These are phyloP conservation scores for Triops longicaudatus DNA, from an alignment of 1,140 invertebrate species.

Conservation along the genomic window DNA sequence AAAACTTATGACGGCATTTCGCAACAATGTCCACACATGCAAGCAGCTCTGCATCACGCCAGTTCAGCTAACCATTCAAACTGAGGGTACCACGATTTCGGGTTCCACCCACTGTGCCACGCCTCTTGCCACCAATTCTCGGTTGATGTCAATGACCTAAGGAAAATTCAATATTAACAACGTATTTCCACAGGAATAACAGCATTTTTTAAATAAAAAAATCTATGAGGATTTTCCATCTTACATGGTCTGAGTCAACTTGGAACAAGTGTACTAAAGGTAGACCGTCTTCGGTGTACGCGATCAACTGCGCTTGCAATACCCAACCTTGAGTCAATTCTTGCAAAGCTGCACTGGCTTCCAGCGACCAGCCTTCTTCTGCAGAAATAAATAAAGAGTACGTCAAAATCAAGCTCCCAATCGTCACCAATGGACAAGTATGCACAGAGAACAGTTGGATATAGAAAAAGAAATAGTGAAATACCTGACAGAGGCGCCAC, in stretches of 20 bases:
- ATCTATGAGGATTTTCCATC: conserved; percentile 31
- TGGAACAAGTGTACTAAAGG: conserved; percentile 71
- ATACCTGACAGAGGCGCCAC: conserved; percentile 69
- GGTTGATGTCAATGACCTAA: conserved; percentile 57
- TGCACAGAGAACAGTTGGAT: conserved; percentile 30
- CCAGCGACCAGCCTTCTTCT: conserved; percentile 52
- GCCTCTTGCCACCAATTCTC: conserved; percentile 56
- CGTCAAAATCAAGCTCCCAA: conserved; percentile 34
- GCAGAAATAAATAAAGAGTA: conserved; percentile 30
- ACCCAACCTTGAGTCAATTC: conserved; percentile 66
- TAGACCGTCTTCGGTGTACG: conserved; percentile 62
- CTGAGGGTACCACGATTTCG: conserved; percentile 20
- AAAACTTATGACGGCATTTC: not conserved
- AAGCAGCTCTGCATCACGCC: not conserved
- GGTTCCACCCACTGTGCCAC: conserved; percentile 50
- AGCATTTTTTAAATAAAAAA: too few species aligned
- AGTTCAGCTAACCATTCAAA: not conserved
- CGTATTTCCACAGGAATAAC: too few species aligned
- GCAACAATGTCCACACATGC: not conserved
- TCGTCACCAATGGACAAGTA: conserved; percentile 29
- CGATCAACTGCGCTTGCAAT: conserved; percentile 76
- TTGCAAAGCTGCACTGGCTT: conserved; percentile 63
- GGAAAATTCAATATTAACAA: conserved; percentile 33
- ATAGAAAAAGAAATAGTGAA: conserved; percentile 31
- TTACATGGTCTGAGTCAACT: conserved; percentile 57